Conservation (phyloP, 2,797 vertebrate species). For the Anas flavirostris region DNA sequence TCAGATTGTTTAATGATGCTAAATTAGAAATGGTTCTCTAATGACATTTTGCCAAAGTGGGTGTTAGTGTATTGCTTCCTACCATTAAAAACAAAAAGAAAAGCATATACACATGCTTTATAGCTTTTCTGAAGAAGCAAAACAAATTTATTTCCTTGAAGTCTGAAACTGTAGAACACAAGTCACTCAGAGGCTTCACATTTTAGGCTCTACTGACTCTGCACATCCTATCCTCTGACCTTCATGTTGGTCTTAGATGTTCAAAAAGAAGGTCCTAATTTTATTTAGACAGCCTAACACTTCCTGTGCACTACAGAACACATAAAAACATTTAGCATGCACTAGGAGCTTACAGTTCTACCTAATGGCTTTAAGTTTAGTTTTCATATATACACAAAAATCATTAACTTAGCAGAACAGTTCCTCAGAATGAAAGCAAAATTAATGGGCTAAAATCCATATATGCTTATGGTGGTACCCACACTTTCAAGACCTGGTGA, state of each 20-base stretch:
- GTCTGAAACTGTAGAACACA: not conserved
- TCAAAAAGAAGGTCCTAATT: not conserved
- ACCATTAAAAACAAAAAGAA: not conserved
- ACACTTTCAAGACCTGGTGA: not conserved
- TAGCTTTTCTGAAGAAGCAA: not conserved
- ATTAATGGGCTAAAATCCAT: not conserved
- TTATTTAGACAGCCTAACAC: not conserved
- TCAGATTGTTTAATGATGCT: conserved; percentile 15
- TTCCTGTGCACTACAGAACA: not conserved
- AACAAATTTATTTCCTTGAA: not conserved
- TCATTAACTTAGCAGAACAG: not conserved
- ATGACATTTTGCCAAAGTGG: conserved; percentile 21
- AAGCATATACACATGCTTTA: not conserved
- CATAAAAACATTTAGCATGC: not conserved
- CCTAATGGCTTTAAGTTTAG: not conserved
- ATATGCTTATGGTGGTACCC: not conserved
- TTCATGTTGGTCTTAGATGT: not conserved
- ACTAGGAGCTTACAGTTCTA: not conserved
- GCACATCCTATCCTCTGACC: not conserved
- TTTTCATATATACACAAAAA: not conserved
- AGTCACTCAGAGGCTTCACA: not conserved
- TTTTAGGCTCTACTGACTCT: not conserved
- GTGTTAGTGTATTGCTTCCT: not conserved
- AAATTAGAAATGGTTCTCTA: conserved; percentile 23
- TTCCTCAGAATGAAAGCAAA: not conserved